These are phyloP conservation scores for Phacellophora camtschatica DNA, from an alignment of 30 jellyfish, hydroid and myxozoan species.

Conservation along the genomic window DNA sequence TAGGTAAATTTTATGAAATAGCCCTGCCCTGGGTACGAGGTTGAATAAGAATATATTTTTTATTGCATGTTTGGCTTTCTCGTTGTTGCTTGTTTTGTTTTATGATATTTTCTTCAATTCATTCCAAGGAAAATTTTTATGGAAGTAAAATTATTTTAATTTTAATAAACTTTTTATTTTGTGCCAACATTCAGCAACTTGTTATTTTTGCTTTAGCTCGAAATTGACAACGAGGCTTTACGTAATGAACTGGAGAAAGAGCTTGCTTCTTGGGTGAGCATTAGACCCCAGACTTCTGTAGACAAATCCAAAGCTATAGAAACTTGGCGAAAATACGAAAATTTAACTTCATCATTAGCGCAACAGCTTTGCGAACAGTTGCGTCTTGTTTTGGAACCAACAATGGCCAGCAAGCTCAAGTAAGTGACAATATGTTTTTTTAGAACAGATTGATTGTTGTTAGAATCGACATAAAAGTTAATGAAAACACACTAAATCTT, in stretches of 20 bases:
- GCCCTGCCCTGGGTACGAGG: too few species aligned
- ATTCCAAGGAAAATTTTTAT: too few species aligned
- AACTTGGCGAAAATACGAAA: slow-evolving; percentile 87
- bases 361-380: slow-evolving; percentile 95
- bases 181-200: too few species aligned
- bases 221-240: slow-evolving; percentile 55
- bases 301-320: slow-evolving; percentile 67
- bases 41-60: too few species aligned
- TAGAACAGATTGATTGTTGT: not conserved
- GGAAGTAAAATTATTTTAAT: too few species aligned
- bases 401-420: slow-evolving; percentile 90
- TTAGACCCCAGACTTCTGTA: not conserved
- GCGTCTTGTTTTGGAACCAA: slow-evolving; percentile 94
- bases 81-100: too few species aligned
- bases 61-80: too few species aligned
- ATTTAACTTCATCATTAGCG: slow-evolving; percentile 72
- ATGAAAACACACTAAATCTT: not conserved
- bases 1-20: too few species aligned
- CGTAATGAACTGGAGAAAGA: slow-evolving; percentile 75
- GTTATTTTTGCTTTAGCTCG: too few species aligned
- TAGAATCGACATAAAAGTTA: too few species aligned
- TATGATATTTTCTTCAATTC: too few species aligned
- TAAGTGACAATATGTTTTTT: not conserved
- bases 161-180: too few species aligned
- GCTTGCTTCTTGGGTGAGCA: slow-evolving; percentile 1